Conservation (phyloP, 2,113 vertebrate species). For the Loxodonta africana region DNA sequence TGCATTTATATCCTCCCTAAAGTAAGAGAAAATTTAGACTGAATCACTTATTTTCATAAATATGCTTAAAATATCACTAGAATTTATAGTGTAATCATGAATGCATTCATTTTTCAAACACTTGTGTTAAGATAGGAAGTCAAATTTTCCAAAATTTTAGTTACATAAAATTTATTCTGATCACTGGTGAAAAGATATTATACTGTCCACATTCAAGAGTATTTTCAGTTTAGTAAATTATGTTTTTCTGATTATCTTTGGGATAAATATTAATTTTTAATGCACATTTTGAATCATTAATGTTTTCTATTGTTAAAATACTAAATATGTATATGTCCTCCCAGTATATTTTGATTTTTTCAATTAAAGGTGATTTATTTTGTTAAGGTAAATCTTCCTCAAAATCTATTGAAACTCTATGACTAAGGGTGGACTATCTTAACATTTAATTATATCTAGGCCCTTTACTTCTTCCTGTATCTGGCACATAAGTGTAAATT, state of each 20-base stretch:
- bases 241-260: not conserved
- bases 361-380: not conserved
- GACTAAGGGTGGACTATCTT: not conserved
- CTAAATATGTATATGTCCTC: too few species aligned
- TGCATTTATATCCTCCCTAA: conserved; percentile 69
- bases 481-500: not conserved
- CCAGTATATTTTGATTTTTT: not conserved
- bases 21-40: conserved; percentile 70
- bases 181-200: not conserved
- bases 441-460: not conserved
- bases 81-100: conserved; percentile 81
- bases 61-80: conserved; percentile 77
- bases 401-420: not conserved
- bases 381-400: not conserved
- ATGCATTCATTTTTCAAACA: conserved; percentile 78
- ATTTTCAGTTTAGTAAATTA: conserved; percentile 24
- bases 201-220: not conserved
- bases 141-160: conserved; percentile 58
- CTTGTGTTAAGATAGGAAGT: conserved; percentile 48
- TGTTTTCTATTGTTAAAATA: not conserved
- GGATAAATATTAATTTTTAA: not conserved
- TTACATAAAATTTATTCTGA: conserved; percentile 54
- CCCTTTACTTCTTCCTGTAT: not conserved
- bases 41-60: conserved; percentile 79
- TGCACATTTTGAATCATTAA: not conserved